These are phyloP conservation scores for Oceanodroma tethys DNA, from an alignment of 2,113 vertebrate species.

Conservation along the genomic window DNA sequence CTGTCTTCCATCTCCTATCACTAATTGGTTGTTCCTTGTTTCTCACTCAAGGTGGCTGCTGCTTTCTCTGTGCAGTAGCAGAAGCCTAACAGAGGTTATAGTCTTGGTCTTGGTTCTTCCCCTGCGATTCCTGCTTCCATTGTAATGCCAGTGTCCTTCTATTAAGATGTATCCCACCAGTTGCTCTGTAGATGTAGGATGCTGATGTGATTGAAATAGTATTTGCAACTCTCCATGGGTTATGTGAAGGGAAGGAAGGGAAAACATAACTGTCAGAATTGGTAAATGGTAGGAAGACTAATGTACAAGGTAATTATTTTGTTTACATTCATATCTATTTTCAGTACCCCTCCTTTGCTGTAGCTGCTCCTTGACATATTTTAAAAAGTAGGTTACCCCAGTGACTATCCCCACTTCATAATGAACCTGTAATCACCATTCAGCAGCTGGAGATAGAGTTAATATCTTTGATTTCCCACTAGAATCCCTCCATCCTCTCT, in stretches of 20 bases:
- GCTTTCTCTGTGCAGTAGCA: background rate
- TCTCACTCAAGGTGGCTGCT: background rate
- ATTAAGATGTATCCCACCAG: background rate
- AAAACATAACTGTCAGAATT: background rate
- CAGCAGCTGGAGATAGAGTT: background rate
- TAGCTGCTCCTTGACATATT: background rate
- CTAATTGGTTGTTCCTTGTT: background rate
- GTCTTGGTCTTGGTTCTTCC: background rate
- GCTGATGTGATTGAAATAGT: background rate
- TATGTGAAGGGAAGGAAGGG: background rate
- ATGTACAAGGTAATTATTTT: background rate
- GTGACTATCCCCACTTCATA: background rate
- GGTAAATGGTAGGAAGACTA: background rate
- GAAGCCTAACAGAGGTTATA: background rate
- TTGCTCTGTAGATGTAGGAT: background rate
- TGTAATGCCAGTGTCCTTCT: background rate
- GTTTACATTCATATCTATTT: background rate
- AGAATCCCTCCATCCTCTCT: background rate
- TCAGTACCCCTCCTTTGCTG: background rate
- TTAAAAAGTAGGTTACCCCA: background rate
- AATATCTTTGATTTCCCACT: conserved; percentile 30
- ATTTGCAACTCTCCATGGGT: background rate
- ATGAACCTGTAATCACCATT: conserved; percentile 12
- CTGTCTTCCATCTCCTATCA: background rate
- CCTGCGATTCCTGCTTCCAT: background rate